phyloP scores from a whole-genome alignment of 2,888 invertebrate species.

The Gari tellinella region DNA sequence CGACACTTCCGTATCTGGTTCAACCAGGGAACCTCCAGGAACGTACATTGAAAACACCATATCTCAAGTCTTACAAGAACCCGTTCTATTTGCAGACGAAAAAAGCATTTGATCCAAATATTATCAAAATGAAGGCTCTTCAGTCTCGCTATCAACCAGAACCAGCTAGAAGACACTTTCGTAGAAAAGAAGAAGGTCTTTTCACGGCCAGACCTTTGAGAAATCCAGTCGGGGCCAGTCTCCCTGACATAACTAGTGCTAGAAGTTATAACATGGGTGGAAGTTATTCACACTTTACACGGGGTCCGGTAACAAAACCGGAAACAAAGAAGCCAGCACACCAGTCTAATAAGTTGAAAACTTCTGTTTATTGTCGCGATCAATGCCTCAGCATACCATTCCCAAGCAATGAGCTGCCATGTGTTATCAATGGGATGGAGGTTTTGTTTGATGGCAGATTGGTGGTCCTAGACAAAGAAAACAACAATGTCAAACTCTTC shows the following conservation, averaged over 20 bases:
- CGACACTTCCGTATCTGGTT: constrained; percentile 42
- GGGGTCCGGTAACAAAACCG: not conserved
- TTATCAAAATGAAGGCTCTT: constrained; percentile 22
- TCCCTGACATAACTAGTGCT: constrained; percentile 23
- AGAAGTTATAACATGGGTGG: not conserved
- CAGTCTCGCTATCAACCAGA: constrained; percentile 19
- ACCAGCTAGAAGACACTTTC: not conserved
- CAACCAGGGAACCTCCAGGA: constrained; percentile 38
- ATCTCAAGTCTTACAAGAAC: constrained; percentile 7
- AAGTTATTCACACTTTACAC: not conserved
- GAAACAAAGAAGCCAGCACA: not conserved
- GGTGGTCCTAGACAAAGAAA: constrained; percentile 29
- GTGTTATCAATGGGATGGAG: constrained; percentile 32
- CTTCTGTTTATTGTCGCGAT: constrained; percentile 22
- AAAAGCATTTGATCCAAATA: constrained; percentile 14
- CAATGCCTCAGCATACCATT: constrained; percentile 39
- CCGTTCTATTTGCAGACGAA: constrained; percentile 20
- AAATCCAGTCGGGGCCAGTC: constrained; percentile 6
- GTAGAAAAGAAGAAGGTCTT: constrained; percentile 13
- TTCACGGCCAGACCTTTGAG: constrained; percentile 18
- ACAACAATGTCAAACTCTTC: constrained; percentile 49
- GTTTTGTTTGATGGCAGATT: constrained; percentile 30
- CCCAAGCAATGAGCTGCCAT: constrained; percentile 30
- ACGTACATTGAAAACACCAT: constrained; percentile 20
- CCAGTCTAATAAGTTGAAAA: constrained; percentile 1